phyloP scores from a whole-genome alignment of 1,140 invertebrate species.

The Tetramorium alpestre region DNA sequence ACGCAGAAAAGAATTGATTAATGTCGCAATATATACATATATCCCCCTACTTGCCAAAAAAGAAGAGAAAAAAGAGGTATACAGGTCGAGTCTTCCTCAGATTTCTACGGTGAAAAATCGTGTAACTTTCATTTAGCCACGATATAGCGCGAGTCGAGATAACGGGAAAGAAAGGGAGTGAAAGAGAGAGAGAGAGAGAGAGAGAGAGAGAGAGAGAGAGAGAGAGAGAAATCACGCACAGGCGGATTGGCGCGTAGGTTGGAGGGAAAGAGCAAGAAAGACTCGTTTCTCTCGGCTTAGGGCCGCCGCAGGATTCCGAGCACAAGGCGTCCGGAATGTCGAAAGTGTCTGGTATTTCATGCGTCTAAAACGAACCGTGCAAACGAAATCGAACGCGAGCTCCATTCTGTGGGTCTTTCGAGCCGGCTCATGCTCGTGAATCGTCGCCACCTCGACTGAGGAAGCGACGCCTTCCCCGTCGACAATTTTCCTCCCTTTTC shows the following conservation, averaged over 20 bases:
- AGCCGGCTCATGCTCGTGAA: neutral
- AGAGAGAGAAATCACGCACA: neutral
- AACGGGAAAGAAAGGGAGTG: neutral
- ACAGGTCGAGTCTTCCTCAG: neutral
- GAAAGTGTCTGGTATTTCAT: constrained; percentile 13
- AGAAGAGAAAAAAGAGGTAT: neutral
- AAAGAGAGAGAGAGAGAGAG: neutral
- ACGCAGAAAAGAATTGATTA: constrained; percentile 28
- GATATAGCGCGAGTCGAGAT: constrained; percentile 17
- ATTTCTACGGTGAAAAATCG: neutral
- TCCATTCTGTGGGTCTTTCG: neutral
- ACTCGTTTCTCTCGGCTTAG: neutral
- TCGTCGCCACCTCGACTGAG: neutral
- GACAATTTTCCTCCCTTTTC: neutral
- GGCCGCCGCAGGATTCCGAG: neutral
- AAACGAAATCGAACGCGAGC: neutral
- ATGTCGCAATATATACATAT: constrained; percentile 24
- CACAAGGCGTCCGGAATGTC: constrained; percentile 10
- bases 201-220: neutral
- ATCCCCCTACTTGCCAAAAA: neutral
- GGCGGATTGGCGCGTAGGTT: neutral
- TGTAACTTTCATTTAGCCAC: constrained; percentile 1
- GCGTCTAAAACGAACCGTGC: constrained; percentile 7
- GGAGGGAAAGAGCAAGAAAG: neutral
- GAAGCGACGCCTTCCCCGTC: neutral